These are phyloP conservation scores for Pterocles orientalis DNA, from an alignment of 2,113 vertebrate species.

Conservation along the genomic window DNA sequence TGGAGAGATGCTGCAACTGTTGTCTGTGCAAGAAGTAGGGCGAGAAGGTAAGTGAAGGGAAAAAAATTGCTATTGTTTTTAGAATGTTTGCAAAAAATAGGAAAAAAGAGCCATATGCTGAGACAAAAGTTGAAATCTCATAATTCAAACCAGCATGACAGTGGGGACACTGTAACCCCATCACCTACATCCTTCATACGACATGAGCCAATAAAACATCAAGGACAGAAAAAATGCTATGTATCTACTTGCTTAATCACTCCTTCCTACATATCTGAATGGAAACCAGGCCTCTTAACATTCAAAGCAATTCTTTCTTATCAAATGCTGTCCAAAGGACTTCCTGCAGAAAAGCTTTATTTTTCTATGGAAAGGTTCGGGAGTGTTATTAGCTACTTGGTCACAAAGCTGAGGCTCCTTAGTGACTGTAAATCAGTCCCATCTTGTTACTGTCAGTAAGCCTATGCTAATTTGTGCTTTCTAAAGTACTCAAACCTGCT, in stretches of 20 bases:
- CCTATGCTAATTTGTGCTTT: conserved; percentile 47
- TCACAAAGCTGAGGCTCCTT: neutral
- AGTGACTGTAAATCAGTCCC: conserved; percentile 15
- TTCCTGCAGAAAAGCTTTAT: neutral
- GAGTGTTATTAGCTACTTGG: neutral
- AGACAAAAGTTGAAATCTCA: conserved; percentile 2
- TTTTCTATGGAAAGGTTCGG: neutral
- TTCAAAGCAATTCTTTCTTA: neutral
- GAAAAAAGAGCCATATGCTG: conserved; percentile 18
- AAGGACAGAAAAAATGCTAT: neutral
- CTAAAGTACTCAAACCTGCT: conserved; percentile 26
- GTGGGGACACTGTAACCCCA: neutral
- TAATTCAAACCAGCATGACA: conserved; percentile 29
- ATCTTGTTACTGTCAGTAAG: conserved; percentile 19
- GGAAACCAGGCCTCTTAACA: neutral
- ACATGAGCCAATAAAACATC: neutral
- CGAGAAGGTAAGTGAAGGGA: neutral
- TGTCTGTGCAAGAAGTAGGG: neutral
- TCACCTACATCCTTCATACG: conserved; percentile 16
- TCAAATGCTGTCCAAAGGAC: neutral
- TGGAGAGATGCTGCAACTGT: neutral
- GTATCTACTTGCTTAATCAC: neutral
- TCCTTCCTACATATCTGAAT: neutral
- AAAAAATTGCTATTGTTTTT: conserved; percentile 1
- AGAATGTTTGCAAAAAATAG: neutral